Evolutionary conservation across 1,140 invertebrate species (phyloP).

Genomic region (Trichonephila clavipes): DNA sequence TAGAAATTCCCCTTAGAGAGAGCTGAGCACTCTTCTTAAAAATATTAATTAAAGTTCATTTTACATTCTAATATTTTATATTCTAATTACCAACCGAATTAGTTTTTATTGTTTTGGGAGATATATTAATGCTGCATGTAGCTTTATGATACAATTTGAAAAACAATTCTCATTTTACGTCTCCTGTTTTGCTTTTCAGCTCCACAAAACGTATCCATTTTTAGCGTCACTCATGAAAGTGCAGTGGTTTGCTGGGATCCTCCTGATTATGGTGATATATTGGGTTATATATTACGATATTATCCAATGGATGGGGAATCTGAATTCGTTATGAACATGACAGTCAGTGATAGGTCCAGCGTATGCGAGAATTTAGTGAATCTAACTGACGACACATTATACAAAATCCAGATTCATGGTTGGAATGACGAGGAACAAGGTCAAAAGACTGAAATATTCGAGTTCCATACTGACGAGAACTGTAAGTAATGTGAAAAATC

Average conservation of each 20-base stretch:
- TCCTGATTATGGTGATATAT: slow-evolving; percentile 34
- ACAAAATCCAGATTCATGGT: slow-evolving; percentile 34
- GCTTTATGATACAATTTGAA: too few species aligned
- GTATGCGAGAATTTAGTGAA: background rate
- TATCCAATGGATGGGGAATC: background rate
- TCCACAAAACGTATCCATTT: slow-evolving; percentile 41
- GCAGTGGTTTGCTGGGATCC: slow-evolving; percentile 70
- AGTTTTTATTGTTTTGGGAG: too few species aligned
- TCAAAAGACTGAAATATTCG: background rate
- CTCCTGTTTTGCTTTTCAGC: slow-evolving; percentile 12
- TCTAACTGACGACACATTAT: background rate
- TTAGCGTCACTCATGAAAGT: slow-evolving; percentile 19
- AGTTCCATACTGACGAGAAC: slow-evolving; percentile 50
- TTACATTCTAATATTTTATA: too few species aligned
- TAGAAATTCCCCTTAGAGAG: too few species aligned
- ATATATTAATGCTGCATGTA: too few species aligned
- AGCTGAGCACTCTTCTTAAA: too few species aligned
- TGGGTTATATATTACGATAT: slow-evolving; percentile 64
- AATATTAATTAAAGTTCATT: too few species aligned
- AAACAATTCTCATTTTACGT: background rate
- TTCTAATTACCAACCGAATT: too few species aligned
- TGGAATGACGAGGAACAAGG: slow-evolving; percentile 57
- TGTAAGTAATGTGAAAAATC: slow-evolving; percentile 44
- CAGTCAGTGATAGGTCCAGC: background rate
- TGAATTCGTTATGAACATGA: slow-evolving; percentile 6